Base-by-base conservation (phyloP, 2,888 invertebrate species). In the Drosophila merina region DNA sequence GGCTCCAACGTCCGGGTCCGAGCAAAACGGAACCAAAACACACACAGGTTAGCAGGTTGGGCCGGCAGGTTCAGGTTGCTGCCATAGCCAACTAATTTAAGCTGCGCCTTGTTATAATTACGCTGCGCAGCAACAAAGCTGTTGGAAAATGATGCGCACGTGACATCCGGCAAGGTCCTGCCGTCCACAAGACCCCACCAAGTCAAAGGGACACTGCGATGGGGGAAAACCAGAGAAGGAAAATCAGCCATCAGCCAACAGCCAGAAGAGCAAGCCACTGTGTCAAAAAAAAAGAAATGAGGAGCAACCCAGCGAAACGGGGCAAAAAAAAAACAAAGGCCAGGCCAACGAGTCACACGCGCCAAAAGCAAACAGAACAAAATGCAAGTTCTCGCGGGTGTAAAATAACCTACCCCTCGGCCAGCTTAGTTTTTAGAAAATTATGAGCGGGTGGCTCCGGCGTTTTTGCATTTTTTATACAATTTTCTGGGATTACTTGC, bases 111-210 rank as follows among this genome's bases (percentile, higher is more conserved):
- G 72, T 74, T 77, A 75, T 76, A 83, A 84, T 86, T 84, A 86
- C 68, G 64, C 40, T 31, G 51, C 60, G 59, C 50, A 52, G 67
- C 68, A 71, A 70, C 67, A 84, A 81, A 81, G 78, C 67, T 83
- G 79, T 71, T 83, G 77, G 79, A 86, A 84, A 86, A 86, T 86
- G 75, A 79, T 79, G 79, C 77, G 86, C 77, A 77, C 84, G 84
- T 84, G 86, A 86, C 84, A 81, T 79, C 86, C 81, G 79, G 76
- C 26, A 50, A 40, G 51, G 68, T 55, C 54, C 47, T 40, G 63
- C 57, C 38, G 38, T 30, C 48, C 57, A 28, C 9, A 9, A 14
- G 36, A 36, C 62, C 45, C n/a, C 31, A 36, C 51, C 60, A 52
- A 74, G 60, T 49, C 55, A 58, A 56, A 70, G 57, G 66, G 60